Evolutionary conservation across 2,888 invertebrate species (phyloP), one percentile per base, ranked within the genome.

Genomic region (Agrochola lychnidis): DNA sequence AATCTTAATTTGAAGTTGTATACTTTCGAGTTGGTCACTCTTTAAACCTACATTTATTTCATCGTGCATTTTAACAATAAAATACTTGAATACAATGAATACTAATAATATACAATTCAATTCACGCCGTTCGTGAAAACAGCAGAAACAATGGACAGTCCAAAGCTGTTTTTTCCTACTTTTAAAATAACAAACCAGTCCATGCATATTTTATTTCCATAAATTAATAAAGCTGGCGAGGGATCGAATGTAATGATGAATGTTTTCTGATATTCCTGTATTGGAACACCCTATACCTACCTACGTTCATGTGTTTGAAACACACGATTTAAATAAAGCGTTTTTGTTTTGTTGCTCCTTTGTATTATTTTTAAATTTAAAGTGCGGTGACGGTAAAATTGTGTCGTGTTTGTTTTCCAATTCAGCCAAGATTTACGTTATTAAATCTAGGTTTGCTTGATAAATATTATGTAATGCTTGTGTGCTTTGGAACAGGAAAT

Each of bases 241-340:
- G 68, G 63, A 72, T 81, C 78, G 78, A 64, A 71, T 53, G 59
- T 81, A 69, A 78, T 72, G 83, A 69, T 61, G 56, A 72, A 83
- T 78, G 69, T 83, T 59, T 72, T 56, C 78, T 69, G 79, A 78
- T 83, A 66, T 78, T 73, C 57, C 61, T 57, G 71, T 64, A 72
- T 61, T 63, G 72, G 4, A 66, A 61, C 48, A 64, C 9, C 25
- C 63, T 76, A 9, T 40, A n/a, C 42, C 42, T 42, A 14, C 16
- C 42, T 42, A 14, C 16, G 0, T 45, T 30, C 42, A 45, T 30
- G 22, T 56, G 53, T 14, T n/a, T 25, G 59, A 25, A 70, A 42
- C 10, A 61, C 64, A 45, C 69, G 56, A 61, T 72, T 78, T 80
- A 61, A 72, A 78, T 80, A 61, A 73, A 79, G 56, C 72, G 61